A percentile compares a stretch with the other conserved stretches of the same genome.
Conservation (phyloP, 2,888 invertebrate species). For the Elaeidobius kamerunicus region DNA sequence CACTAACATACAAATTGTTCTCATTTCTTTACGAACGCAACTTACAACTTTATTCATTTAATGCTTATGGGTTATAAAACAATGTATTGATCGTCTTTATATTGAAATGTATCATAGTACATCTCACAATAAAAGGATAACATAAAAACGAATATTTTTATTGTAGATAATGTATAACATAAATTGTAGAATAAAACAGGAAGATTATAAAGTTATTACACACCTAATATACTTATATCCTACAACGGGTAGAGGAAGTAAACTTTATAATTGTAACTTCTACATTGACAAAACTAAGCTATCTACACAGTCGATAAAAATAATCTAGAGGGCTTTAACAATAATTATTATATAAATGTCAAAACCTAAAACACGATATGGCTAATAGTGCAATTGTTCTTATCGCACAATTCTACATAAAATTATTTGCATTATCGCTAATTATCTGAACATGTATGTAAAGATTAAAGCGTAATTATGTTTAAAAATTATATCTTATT, state of each 20-base stretch:
- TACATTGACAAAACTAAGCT: conserved; percentile 2
- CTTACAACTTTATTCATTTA: no score
- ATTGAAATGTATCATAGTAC: no score
- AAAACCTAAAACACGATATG: conserved; percentile 5
- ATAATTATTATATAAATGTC: background rate
- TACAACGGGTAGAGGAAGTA: background rate
- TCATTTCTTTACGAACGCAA: no score
- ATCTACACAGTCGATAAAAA: conserved; percentile 12
- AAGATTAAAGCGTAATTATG: background rate
- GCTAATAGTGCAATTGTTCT: conserved; percentile 1
- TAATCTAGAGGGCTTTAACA: conserved; percentile 5
- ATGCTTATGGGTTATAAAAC: no score
- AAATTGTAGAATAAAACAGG: no score
- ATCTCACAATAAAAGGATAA: no score
- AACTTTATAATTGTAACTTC: conserved; percentile 3
- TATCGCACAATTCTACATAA: background rate
- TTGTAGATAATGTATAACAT: no score
- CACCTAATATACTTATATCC: background rate
- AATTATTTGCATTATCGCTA: background rate
- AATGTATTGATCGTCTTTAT: no score
- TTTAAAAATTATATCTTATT: conserved; percentile 7
- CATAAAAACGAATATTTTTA: no score
- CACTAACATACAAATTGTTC: no score
- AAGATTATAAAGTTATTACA: no score
- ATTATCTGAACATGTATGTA: conserved; percentile 5